Evolutionary conservation across 2,113 vertebrate species (phyloP).

Genomic region (Meriones unguiculatus): DNA sequence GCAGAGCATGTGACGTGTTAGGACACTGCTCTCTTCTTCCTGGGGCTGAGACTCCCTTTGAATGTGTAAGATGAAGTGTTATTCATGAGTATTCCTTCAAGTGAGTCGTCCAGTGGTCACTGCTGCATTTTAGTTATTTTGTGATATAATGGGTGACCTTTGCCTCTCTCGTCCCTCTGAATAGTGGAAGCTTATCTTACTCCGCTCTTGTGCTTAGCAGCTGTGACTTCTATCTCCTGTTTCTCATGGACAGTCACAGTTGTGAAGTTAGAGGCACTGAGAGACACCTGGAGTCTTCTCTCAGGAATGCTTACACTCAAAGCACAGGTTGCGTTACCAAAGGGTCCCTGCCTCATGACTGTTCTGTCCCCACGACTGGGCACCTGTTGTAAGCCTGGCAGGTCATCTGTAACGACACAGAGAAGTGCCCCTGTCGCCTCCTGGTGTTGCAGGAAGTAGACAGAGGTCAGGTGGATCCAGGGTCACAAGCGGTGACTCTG

Average conservation of each 20-base stretch:
- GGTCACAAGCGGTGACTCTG: too few relatives aligned
- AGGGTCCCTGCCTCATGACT: neutral
- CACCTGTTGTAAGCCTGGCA: neutral
- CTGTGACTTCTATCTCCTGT: neutral
- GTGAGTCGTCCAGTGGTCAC: neutral
- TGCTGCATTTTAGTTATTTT: too few relatives aligned
- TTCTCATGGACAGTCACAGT: neutral
- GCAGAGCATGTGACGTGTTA: neutral
- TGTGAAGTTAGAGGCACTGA: neutral
- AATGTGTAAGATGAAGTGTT: neutral
- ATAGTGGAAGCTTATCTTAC: rapidly evolving
- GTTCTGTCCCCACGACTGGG: neutral
- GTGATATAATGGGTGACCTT: rapidly evolving
- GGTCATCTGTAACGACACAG: neutral
- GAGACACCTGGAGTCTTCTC: neutral
- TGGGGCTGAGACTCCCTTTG: too few relatives aligned
- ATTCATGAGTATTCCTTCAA: neutral
- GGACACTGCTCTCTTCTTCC: neutral
- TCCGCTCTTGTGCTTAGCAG: neutral
- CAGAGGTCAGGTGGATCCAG: neutral
- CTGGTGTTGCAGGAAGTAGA: neutral
- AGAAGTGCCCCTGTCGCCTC: neutral
- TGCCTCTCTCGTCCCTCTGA: too few relatives aligned
- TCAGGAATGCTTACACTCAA: neutral
- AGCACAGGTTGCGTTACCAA: neutral